Base-by-base conservation (phyloP, 2,113 vertebrate species). In the Garra rufa region DNA sequence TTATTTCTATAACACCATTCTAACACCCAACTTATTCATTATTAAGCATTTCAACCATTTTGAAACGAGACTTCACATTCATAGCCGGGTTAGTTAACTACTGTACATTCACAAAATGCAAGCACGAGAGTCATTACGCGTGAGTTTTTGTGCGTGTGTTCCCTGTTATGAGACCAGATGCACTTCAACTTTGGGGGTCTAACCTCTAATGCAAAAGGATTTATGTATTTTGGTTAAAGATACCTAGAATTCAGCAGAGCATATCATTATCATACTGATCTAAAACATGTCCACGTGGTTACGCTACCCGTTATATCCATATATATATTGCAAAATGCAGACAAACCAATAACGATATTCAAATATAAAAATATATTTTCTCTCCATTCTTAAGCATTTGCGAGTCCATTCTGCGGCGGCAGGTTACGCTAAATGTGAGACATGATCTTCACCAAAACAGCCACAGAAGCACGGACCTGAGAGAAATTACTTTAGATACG, bases 321-420 rank as follows among this genome's bases (percentile, higher is more conserved):
- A 77, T 38, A 76, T 55, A 70, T 44, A 82, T 34, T 5, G 82
- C 86, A 89, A 90, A 90, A 92, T 83, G 89, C 89, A 90, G 90
- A 88, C 89, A 90, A 90, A 88, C 90, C 48, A 41, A 85, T 83
- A 85, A 80, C 63, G 48, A 92, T 87, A 90, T 88, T 91, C 34
- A 92, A 93, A 83, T 93, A 94, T 88, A 94, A 94, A 94, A 94
- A 94, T 92, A 94, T 94, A 94, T 92, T 92, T 88, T 92, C 88
- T 92, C 90, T 92, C 85, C 88, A 92, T 85, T 89, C 92, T 81
- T 90, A 82, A 93, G 91, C 91, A 85, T 70, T 70, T 38, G 34
- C 28, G 34, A 63, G 63, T 77, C 81, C 43, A 48, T 78, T 73
- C 65, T 83, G 81, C 59, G 52, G 65, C 26, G 38, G 52, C 75